Conservation (phyloP, 1,140 invertebrate species). For the Drosophila trapezifrons region DNA sequence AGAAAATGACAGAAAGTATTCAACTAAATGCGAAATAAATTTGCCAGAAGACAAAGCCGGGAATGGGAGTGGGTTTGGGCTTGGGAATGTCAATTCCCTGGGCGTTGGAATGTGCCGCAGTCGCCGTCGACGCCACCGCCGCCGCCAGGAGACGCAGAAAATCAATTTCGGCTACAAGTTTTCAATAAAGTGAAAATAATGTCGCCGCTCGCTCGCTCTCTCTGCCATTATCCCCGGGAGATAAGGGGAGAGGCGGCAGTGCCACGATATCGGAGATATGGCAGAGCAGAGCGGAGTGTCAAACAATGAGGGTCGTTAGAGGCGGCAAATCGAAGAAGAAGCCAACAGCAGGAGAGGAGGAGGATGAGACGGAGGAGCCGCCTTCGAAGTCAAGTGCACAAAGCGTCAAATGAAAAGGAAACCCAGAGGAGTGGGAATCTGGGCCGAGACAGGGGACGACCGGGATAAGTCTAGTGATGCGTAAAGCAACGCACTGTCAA, state of each 20-base stretch:
- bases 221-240: constrained; percentile 67
- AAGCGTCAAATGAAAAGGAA: constrained; percentile 81
- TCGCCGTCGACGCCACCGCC: constrained; percentile 26
- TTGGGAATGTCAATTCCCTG: constrained; percentile 74
- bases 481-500: constrained; percentile 77
- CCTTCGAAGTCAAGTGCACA: constrained; percentile 77
- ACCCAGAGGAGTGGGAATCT: constrained; percentile 20
- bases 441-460: constrained; percentile 8
- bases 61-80: neutral
- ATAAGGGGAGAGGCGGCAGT: constrained; percentile 30
- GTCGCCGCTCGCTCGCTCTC: constrained; percentile 49
- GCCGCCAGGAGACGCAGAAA: constrained; percentile 74
- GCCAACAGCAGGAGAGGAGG: constrained; percentile 27
- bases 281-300: constrained; percentile 57
- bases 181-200: constrained; percentile 82
- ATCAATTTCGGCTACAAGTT: constrained; percentile 81
- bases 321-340: constrained; percentile 68
- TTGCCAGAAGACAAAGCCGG: constrained; percentile 69
- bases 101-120: constrained; percentile 64
- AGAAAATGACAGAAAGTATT: constrained; percentile 75
- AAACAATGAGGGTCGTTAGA: constrained; percentile 82
- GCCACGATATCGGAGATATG: constrained; percentile 38
- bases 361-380: constrained; percentile 14
- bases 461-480: constrained; percentile 74
- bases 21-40: constrained; percentile 82